Evolutionary conservation across 2,797 vertebrate species (phyloP), one percentile per base, ranked within the genome.

Genomic region (Acestrorhynchus altus): DNA sequence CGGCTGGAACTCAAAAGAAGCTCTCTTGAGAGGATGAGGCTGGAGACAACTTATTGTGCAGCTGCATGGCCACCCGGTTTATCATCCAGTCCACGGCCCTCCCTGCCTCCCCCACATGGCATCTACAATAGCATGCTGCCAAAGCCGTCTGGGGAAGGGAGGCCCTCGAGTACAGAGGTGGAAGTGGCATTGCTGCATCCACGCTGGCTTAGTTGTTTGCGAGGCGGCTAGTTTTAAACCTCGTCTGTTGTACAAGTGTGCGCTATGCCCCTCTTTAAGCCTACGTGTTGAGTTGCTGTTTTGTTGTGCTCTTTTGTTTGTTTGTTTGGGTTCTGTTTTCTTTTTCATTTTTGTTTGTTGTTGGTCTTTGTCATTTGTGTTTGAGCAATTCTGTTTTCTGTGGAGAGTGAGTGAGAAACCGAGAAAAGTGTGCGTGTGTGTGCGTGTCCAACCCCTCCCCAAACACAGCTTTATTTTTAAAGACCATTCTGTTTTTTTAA

Each of bases 51-150:
- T 81, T 79, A 88, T 86, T 89, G 88, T 89, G 88, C 87, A 72
- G 87, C 90, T 93, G 93, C 93, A 94, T 92, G 91, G 91, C 91
- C 86, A 85, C 89, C 87, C 90, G 87, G 87, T 91, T 89, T 82
- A 93, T 89, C 89, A 90, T 79, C 81, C 71, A 47, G 61, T 78
- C 84, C 87, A 85, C 86, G 56, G 69, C 88, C 87, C 86, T 87
- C 79, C 83, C 80, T 47, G 59, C 69, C 75, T 67, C 77, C 74
- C 65, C 71, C 57, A 56, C 76, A 73, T 80, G 76, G 65, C 81
- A 80, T 56, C 71, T 76, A 20, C 72, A 52, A 83, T 79, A 81
- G 83, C 83, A 85, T 82, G 84, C 87, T 83, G 76, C 79, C 77
- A 71, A 84, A 77, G 64, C 74, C 68, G 46, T 78, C 71, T 70